Percentiles rank a stretch among this genome's conserved stretches.
Conservation (phyloP, 2,797 vertebrate species). For the Allenopithecus nigroviridis region DNA sequence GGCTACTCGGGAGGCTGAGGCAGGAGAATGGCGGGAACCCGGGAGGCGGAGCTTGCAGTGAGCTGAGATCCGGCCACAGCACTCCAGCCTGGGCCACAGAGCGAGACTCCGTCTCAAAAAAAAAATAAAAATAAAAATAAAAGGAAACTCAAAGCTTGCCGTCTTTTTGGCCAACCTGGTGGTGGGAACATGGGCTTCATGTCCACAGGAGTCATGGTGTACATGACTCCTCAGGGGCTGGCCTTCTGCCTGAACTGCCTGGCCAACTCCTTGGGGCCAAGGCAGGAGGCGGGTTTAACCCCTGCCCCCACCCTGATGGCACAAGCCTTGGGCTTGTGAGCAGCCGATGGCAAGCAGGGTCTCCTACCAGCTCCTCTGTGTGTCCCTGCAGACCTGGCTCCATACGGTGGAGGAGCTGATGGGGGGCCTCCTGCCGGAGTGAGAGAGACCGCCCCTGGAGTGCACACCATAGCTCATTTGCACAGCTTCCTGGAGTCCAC, state of each 20-base stretch:
- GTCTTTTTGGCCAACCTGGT: background rate
- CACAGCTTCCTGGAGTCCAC: fast-evolving
- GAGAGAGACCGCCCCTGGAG: background rate
- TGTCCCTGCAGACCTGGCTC: background rate
- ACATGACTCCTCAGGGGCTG: background rate
- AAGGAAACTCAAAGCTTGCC: background rate
- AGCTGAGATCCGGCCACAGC: fast-evolving
- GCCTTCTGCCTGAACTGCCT: background rate
- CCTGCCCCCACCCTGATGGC: fast-evolving
- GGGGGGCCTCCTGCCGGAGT: too few species aligned
- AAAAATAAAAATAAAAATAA: background rate
- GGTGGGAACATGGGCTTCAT: fast-evolving
- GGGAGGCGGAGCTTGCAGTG: fast-evolving
- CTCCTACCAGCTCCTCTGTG: background rate
- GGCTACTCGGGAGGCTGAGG: too few species aligned
- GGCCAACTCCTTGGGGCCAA: too few species aligned
- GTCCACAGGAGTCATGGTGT: fast-evolving
- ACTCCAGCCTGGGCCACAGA: too few species aligned
- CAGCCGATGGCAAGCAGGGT: fast-evolving
- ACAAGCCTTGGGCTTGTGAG: background rate
- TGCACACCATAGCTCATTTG: fast-evolving
- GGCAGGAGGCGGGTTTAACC: background rate
- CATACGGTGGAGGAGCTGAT: fast-evolving
- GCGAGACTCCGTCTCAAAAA: too few species aligned
- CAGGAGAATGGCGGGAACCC: too few species aligned